Evolutionary conservation across 2,797 vertebrate species (phyloP).

Genomic region (Sebastes variabilis): DNA sequence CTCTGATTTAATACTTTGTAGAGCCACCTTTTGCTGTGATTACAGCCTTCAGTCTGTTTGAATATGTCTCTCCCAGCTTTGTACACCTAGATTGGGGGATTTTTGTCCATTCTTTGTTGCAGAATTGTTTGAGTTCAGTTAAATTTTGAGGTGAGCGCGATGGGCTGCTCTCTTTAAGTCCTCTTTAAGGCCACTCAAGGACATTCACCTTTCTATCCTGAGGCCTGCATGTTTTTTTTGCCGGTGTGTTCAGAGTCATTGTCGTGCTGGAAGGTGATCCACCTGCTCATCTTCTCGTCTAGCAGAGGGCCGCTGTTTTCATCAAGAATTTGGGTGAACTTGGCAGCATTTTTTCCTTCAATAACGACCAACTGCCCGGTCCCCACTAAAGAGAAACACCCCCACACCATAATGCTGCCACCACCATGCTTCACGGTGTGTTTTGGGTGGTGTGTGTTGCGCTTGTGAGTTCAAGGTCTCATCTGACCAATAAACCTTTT

Average conservation of each 20-base stretch:
- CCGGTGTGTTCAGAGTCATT: no score
- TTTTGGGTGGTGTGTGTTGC: not conserved
- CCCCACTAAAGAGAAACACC: not conserved
- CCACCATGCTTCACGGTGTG: not conserved
- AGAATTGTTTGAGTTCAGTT: not conserved
- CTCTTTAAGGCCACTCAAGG: accelerated
- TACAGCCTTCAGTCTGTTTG: not conserved
- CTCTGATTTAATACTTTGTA: not conserved
- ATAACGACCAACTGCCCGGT: not conserved
- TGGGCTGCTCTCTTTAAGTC: no score
- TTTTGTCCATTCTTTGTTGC: not conserved
- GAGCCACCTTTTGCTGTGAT: not conserved
- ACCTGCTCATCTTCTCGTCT: not conserved
- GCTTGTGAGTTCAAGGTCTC: no score
- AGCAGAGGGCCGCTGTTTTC: not conserved
- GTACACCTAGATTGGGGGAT: accelerated
- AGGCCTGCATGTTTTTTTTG: not conserved
- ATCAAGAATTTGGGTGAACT: not conserved
- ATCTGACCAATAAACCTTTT: no score
- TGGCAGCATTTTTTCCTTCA: not conserved
- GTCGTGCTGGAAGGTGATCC: no score
- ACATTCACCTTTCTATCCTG: not conserved
- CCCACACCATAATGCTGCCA: not conserved
- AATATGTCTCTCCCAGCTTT: not conserved
- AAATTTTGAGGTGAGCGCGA: accelerated